These are phyloP conservation scores for Camelus bactrianus DNA, from an alignment of 2,113 vertebrate genomes.

Conservation along the genomic window DNA sequence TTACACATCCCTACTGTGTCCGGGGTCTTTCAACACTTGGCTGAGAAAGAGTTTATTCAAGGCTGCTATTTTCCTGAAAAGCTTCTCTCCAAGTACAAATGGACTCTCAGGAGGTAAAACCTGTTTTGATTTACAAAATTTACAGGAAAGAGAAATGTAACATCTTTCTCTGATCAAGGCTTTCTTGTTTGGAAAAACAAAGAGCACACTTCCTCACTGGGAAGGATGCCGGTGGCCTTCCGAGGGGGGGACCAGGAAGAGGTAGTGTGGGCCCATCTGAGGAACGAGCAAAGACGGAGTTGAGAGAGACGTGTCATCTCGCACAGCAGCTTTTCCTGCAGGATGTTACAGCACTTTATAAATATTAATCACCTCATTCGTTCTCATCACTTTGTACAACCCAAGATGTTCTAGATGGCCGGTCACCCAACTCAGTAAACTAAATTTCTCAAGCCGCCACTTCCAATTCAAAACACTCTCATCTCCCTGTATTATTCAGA, in stretches of 20 bases:
- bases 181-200: neutral
- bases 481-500: neutral
- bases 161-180: neutral
- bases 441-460: neutral
- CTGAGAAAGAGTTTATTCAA: neutral
- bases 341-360: neutral
- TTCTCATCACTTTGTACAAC: neutral
- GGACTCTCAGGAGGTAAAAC: neutral
- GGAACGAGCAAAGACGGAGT: accelerated
- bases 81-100: neutral
- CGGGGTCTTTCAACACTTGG: neutral
- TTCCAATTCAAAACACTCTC: neutral
- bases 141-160: neutral
- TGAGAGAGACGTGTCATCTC: neutral
- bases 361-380: neutral
- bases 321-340: neutral
- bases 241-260: neutral
- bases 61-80: neutral
- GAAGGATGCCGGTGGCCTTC: neutral
- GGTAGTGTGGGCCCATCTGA: too few relatives aligned
- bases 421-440: neutral
- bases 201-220: accelerated
- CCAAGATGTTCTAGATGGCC: neutral
- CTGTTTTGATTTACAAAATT: neutral
- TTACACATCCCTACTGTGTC: neutral